Evolutionary conservation across 2,888 invertebrate genomes (phyloP), one percentile per base, ranked within the genome.

Genomic region (Eupithecia subfuscata): DNA sequence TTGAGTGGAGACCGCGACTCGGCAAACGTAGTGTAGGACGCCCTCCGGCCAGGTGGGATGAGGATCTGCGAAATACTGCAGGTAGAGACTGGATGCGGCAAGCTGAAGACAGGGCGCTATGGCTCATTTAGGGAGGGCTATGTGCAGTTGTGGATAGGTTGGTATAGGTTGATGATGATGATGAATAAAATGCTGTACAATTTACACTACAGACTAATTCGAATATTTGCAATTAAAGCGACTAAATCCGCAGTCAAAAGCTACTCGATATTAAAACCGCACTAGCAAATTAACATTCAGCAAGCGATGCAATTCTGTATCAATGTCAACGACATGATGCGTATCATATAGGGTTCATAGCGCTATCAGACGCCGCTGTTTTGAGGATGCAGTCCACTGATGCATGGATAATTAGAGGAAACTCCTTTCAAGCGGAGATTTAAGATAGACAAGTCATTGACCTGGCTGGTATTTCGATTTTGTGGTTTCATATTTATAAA

Each of bases 261-360:
- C 64, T 11, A 68, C 11, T 69, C 45, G 63, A 69, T 69, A 64
- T 70, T 65, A 67, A 64, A 75, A 75, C 76, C 76, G 25, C 76
- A 73, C 45, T 7, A 16, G 52, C 68, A 73, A 69, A 72, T 76
- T 67, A 73, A 76, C 70, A 73, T 68, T 60, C 34, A 63, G 22
- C 52, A 71, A 48, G 71, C 60, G 22, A 69, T 52, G 43, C 16
- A 12, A 22, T 40, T 30, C n/a, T 60, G 60, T 14, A 18, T 25
- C 78, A 81, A 81, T 78, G 79, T 78, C 77, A 79, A 77, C 75
- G 78, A 78, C 78, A 78, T 56, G 65, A 78, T 56, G 69, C 65
- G 73, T 79, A 77, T 81, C 79, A 75, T 71, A 70, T 70, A 70
- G 63, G 60, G 45, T 75, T 78, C 64, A 63, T 25, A 64, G 37